Conservation (phyloP, 2,797 vertebrate species). For the Eulemur rubriventer region DNA sequence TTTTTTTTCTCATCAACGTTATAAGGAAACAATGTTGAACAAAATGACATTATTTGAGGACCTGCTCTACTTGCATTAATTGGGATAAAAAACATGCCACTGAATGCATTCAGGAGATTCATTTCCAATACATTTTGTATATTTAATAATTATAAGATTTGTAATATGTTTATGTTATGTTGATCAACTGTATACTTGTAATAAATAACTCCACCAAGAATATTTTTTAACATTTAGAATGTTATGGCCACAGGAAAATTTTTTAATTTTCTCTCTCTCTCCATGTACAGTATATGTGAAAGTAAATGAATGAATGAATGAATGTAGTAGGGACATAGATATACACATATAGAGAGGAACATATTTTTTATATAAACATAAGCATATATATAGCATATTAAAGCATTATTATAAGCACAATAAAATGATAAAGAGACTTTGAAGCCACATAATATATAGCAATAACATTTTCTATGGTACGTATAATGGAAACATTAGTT, state of each 20-base stretch:
- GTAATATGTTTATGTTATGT: neutral
- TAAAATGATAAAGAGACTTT: neutral
- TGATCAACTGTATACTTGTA: neutral
- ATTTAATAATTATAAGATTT: neutral
- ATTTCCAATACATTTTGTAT: neutral
- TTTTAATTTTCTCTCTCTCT: neutral
- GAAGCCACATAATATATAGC: neutral
- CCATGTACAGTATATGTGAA: neutral
- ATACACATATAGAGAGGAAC: neutral
- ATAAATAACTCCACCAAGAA: neutral
- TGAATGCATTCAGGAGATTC: neutral
- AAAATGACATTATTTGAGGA: neutral
- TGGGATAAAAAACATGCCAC: neutral
- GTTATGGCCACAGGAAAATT: neutral
- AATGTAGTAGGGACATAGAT: neutral
- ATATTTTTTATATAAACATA: neutral
- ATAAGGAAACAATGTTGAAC: neutral
- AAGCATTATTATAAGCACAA: neutral
- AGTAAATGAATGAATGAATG: neutral
- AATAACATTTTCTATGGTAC: neutral
- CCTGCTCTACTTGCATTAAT: neutral
- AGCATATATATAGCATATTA: neutral
- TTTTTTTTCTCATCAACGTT: neutral
- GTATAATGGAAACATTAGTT: neutral
- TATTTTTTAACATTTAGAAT: neutral